Conservation (phyloP, 2,113 vertebrate genomes). For the Alethe diademata region DNA sequence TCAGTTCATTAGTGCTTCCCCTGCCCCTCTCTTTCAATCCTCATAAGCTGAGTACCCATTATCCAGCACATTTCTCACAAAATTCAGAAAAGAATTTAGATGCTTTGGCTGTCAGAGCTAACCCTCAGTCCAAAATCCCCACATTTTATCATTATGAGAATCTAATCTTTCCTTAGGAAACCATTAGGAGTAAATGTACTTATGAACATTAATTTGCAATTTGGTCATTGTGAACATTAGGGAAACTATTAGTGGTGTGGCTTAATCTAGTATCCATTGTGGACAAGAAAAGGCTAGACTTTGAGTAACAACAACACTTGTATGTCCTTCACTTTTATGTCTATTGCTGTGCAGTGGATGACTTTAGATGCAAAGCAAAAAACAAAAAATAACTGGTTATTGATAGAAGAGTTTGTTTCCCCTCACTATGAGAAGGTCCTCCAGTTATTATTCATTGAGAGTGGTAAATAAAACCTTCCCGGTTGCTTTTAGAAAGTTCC, state of each 20-base stretch:
- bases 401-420: not conserved
- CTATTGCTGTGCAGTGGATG: not conserved
- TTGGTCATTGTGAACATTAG: not conserved
- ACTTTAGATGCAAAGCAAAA: not conserved
- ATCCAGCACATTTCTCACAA: not conserved
- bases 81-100: not conserved
- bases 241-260: not conserved
- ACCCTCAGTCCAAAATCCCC: not conserved
- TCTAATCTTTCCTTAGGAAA: not conserved
- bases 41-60: not conserved
- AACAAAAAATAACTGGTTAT: not conserved
- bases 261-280: not conserved
- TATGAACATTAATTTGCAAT: not conserved
- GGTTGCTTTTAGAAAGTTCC: not conserved
- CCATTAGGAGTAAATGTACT: not conserved
- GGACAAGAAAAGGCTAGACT: not conserved
- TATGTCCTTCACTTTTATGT: not conserved
- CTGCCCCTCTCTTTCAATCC: not conserved
- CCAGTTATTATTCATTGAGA: not conserved
- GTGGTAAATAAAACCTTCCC: not conserved
- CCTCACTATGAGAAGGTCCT: not conserved
- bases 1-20: not conserved
- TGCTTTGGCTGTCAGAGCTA: not conserved
- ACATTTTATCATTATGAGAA: not conserved
- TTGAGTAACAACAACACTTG: not conserved